These are phyloP conservation scores for Latheticus oryzae DNA, from an alignment of 2,888 invertebrate species.

Conservation along the genomic window DNA sequence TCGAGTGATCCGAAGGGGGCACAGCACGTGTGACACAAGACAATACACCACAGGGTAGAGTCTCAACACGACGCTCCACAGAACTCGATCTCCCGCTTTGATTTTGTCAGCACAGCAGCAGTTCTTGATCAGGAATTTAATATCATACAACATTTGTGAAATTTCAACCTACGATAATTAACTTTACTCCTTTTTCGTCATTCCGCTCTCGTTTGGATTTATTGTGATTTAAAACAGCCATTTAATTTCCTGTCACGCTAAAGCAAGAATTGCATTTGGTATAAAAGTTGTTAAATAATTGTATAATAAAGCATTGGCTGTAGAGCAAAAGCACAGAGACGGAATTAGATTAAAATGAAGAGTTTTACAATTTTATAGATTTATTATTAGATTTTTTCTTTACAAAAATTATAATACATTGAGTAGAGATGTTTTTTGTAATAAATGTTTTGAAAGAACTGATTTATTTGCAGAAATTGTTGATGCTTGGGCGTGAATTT, in stretches of 20 bases:
- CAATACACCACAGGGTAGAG: constrained; percentile 50
- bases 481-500: constrained; percentile 38
- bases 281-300: constrained; percentile 13
- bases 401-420: too few species aligned
- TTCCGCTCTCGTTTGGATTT: constrained; percentile 8
- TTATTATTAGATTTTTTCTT: too few species aligned
- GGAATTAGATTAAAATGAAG: not conserved
- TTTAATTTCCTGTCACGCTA: constrained; percentile 22
- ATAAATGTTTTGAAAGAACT: too few species aligned
- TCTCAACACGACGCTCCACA: constrained; percentile 48
- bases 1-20: constrained; percentile 44
- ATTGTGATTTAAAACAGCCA: constrained; percentile 16
- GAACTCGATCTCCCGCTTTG: constrained; percentile 53
- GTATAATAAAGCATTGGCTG: constrained; percentile 16
- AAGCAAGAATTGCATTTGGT: constrained; percentile 8
- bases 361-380: too few species aligned
- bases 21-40: constrained; percentile 55
- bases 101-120: constrained; percentile 48
- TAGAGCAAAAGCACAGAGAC: not conserved
- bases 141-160: constrained; percentile 7
- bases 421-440: too few species aligned
- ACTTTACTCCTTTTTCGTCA: constrained; percentile 3
- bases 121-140: constrained; percentile 51
- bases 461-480: too few species aligned
- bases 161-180: constrained; percentile 13